These are phyloP conservation scores for Phrynosoma platyrhinos DNA, from an alignment of 2,113 vertebrate genomes.

Conservation along the genomic window DNA sequence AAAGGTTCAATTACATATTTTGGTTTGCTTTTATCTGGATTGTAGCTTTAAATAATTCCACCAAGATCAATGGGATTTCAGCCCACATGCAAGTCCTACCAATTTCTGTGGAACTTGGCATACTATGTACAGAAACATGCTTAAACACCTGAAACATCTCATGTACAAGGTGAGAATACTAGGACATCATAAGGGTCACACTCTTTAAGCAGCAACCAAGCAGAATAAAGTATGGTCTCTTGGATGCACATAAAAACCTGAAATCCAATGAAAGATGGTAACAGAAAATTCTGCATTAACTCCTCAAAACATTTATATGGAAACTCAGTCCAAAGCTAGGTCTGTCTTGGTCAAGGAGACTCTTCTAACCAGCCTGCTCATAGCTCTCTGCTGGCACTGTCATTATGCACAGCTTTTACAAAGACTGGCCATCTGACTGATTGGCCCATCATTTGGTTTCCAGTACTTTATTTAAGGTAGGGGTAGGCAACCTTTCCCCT, in stretches of 20 bases:
- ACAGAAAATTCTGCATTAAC: neutral
- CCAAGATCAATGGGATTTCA: neutral
- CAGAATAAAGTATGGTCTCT: neutral
- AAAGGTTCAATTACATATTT: neutral
- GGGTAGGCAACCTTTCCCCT: too few relatives aligned
- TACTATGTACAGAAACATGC: neutral
- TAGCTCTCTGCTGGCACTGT: neutral
- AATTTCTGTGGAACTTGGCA: neutral
- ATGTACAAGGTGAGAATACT: neutral
- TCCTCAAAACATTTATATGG: neutral
- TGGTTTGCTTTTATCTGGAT: neutral
- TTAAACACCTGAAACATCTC: neutral
- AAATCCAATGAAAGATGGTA: too few relatives aligned
- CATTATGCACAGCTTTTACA: neutral
- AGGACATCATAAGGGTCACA: neutral
- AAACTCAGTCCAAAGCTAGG: neutral
- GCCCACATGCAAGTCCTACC: neutral
- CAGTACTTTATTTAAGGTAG: neutral
- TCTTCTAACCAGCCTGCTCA: neutral
- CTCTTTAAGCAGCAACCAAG: neutral
- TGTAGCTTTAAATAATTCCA: neutral
- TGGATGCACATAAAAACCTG: too few relatives aligned
- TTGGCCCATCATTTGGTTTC: neutral
- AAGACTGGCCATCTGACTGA: neutral
- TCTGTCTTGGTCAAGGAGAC: neutral